Evolutionary conservation across 2,113 vertebrate species (phyloP).

Genomic region (Talpa occidentalis): DNA sequence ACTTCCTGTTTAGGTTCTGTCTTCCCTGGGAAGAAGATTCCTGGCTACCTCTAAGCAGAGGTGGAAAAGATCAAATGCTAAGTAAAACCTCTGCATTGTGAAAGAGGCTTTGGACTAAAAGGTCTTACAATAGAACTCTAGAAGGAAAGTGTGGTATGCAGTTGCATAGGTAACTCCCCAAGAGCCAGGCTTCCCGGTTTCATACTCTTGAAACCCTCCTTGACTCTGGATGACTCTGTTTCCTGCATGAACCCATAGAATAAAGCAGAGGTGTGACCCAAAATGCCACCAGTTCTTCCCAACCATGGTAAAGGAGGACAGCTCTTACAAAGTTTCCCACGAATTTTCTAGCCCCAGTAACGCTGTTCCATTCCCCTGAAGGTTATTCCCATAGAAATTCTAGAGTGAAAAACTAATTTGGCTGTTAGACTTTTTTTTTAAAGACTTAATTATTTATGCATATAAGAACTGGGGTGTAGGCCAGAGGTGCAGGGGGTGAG

Average conservation of each 20-base stretch:
- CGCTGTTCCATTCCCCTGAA: background rate
- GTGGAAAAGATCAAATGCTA: background rate
- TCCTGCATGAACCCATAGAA: background rate
- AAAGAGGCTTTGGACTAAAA: background rate
- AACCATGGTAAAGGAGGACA: background rate
- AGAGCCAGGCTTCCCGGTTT: background rate
- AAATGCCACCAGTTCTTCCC: background rate
- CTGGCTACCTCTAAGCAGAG: background rate
- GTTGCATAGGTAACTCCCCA: rapidly evolving
- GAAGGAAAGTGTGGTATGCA: background rate
- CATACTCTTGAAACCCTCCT: background rate
- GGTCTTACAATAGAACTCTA: background rate
- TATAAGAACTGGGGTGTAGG: too few relatives aligned
- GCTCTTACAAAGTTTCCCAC: background rate
- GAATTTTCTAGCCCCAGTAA: background rate
- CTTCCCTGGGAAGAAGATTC: background rate
- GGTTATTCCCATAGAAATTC: background rate
- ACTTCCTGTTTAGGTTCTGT: conserved; percentile 39
- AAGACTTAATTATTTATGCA: too few relatives aligned
- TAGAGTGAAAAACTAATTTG: background rate
- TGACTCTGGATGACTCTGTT: background rate
- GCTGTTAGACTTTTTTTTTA: background rate
- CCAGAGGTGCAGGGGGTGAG: too few relatives aligned
- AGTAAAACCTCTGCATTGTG: background rate
- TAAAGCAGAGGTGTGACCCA: background rate